phyloP scores from a whole-genome alignment of 1,140 invertebrate genomes.

The Penaeus indicus region DNA sequence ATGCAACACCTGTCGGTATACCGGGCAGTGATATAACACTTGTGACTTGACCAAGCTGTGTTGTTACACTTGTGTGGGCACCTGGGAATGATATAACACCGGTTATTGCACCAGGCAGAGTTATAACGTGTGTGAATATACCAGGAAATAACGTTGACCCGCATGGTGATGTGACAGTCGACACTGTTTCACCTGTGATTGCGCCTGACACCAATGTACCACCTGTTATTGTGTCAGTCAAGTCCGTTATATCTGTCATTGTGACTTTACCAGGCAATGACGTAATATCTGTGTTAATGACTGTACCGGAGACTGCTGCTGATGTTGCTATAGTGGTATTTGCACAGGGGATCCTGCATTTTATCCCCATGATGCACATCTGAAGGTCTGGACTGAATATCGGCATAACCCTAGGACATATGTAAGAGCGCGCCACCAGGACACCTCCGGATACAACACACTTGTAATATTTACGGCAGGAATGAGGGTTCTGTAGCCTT shows the following conservation, averaged over 20 bases:
- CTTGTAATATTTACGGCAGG: constrained; percentile 47
- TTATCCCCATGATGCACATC: constrained; percentile 43
- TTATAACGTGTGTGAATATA: background rate
- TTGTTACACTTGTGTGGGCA: no score
- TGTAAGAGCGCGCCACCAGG: constrained; percentile 23
- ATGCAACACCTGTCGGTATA: background rate
- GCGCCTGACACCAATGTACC: background rate
- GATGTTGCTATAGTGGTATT: background rate
- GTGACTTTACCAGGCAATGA: background rate
- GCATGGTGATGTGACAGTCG: no score
- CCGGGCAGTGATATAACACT: background rate
- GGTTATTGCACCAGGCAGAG: background rate
- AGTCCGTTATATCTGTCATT: background rate
- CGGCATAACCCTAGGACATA: constrained; percentile 35
- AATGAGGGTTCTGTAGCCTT: constrained; percentile 23
- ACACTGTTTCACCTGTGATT: background rate
- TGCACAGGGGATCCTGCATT: constrained; percentile 4
- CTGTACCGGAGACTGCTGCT: background rate
- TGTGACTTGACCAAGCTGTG: no score
- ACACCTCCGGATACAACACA: background rate
- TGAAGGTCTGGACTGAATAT: constrained; percentile 43
- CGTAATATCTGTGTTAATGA: background rate
- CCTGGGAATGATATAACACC: no score
- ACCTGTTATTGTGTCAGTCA: background rate
- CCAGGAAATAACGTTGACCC: background rate